Evolutionary conservation across 92 coral and sea anemone species (phyloP), one percentile per base, ranked within the genome.

Genomic region (Porites evermanni): DNA sequence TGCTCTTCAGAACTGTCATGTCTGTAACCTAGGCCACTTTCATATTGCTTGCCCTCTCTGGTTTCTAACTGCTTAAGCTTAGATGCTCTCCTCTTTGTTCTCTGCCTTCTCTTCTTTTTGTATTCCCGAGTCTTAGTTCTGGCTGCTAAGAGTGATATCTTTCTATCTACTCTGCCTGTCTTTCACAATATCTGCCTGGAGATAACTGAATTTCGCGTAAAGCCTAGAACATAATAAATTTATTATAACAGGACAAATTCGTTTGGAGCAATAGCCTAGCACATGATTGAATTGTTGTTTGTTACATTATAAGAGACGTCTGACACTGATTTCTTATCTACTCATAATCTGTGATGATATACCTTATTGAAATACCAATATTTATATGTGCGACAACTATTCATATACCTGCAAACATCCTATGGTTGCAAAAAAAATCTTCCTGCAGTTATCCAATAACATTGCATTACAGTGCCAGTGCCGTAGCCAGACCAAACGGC

Each of bases 141-240:
- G 19, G 78, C 54, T 18, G 72, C 75, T 23, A 82, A 88, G 51
- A n/a, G 24, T 11, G 16, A 24, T 56, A 66, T 58, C 73, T 88
- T 74, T 17, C 83, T 82, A 24, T 88, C 88, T 67, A 75, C 63
- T 67, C 78, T 88, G 2, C 38, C 72, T 26, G 83, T 24, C 24
- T 44, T 50, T 64, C 21, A 75, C 87, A 74, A 72, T 82, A 29
- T 3, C 69, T 53, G 21, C 88, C 88, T 73, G 88, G 88, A 6
- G 88, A 88, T 4, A 88, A 29, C 87, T 88, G 86, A 20, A 88
- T 76, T 1, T 88, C 79, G 50, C 75, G 16, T 17, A 88, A 72
- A 8, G 83, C 91, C 91, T 82, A 81, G 53, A 77, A 67, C 6
- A 50, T 47, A 78, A 51, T 53, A 51, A 12, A 52, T 50, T 16